Percentiles rank a stretch among this genome's conserved stretches.
phyloP scores from a whole-genome alignment of 2,888 invertebrate species.

The Erebia palarica region DNA sequence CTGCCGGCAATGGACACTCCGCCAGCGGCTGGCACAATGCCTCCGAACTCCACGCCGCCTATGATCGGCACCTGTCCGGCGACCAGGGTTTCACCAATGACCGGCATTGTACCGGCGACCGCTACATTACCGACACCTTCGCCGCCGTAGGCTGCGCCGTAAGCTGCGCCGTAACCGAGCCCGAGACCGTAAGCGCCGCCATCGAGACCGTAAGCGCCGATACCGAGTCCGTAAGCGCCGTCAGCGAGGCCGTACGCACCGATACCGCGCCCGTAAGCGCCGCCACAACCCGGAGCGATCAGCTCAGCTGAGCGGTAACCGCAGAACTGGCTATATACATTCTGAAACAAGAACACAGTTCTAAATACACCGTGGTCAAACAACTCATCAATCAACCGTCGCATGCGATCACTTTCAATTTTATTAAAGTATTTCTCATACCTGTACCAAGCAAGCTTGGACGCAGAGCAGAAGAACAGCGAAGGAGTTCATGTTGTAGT shows the following conservation, averaged over 20 bases:
- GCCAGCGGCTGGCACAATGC: slow-evolving; percentile 45
- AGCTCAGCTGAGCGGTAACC: slow-evolving; percentile 20
- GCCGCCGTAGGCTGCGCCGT: slow-evolving; percentile 41
- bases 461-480: slow-evolving; percentile 50
- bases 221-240: not conserved
- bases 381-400: no score
- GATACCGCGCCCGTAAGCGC: not conserved
- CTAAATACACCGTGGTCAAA: no score
- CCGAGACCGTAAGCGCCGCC: not conserved
- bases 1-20: slow-evolving; percentile 21
- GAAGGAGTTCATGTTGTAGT: slow-evolving; percentile 48
- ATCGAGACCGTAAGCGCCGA: not conserved
- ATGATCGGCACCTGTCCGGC: slow-evolving; percentile 51
- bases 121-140: slow-evolving; percentile 44
- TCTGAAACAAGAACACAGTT: not conserved
- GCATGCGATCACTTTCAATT: no score
- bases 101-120: slow-evolving; percentile 46
- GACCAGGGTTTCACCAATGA: slow-evolving; percentile 47
- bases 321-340: slow-evolving; percentile 13
- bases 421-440: not conserved
- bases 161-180: slow-evolving; percentile 7
- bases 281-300: slow-evolving; percentile 34
- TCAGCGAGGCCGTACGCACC: not conserved
- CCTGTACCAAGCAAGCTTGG: slow-evolving; percentile 41
- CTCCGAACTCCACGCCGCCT: slow-evolving; percentile 50